These are phyloP conservation scores for Lordiphosa mommai DNA, from an alignment of 1,140 invertebrate genomes.

Conservation along the genomic window DNA sequence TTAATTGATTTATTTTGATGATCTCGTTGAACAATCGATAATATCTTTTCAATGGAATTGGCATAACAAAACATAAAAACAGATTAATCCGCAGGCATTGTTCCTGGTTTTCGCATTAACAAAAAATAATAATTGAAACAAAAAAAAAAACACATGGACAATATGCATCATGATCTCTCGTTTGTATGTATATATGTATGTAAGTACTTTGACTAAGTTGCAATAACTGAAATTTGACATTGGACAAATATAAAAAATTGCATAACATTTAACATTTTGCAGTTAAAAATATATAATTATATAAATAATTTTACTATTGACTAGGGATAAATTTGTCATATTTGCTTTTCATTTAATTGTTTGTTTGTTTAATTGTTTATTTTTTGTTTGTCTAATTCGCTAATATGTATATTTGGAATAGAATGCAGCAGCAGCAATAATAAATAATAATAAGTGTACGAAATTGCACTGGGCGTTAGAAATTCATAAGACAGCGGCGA, in stretches of 20 bases:
- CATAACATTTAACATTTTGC: constrained; percentile 31
- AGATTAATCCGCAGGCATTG: constrained; percentile 11
- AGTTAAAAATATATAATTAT: constrained; percentile 63
- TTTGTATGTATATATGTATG: no score
- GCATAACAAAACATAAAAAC: constrained; percentile 56
- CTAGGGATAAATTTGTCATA: constrained; percentile 78
- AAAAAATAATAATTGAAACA: constrained; percentile 28
- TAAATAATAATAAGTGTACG: constrained; percentile 52
- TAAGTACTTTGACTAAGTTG: constrained; percentile 6
- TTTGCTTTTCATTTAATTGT: constrained; percentile 27
- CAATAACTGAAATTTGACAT: constrained; percentile 8
- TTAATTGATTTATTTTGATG: constrained; percentile 34
- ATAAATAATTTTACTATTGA: constrained; percentile 79
- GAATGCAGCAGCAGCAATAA: constrained; percentile 41
- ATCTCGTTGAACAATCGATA: constrained; percentile 58
- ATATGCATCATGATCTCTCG: no score
- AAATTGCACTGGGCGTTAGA: constrained; percentile 56
- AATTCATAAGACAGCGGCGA: constrained; percentile 46
- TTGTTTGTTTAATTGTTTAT: constrained; percentile 4
- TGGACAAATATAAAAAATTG: constrained; percentile 24
- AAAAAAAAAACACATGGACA: no score
- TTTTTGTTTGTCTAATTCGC: constrained; percentile 52
- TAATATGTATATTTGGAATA: constrained; percentile 72
- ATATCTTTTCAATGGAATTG: constrained; percentile 56
- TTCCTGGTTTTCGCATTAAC: constrained; percentile 30